phyloP scores from a whole-genome alignment of 2,888 invertebrate genomes.

The Microctonus hyperodae region DNA sequence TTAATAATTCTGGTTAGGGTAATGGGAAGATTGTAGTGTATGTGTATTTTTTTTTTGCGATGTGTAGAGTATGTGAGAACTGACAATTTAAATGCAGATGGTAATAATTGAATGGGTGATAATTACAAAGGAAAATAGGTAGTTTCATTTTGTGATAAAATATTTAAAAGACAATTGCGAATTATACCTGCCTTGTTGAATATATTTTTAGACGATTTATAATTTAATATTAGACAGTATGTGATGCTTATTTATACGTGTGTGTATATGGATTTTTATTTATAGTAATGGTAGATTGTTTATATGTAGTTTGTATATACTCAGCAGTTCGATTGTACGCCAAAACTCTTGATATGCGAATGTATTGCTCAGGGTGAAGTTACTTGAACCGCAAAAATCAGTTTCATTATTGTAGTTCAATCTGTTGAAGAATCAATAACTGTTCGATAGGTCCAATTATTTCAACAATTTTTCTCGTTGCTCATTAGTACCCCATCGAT shows the following conservation, averaged over 20 bases:
- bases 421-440: constrained; percentile 50
- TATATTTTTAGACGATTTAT: no score
- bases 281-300: background rate
- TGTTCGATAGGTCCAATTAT: constrained; percentile 50
- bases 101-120: no score
- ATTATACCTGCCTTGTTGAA: no score
- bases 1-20: no score
- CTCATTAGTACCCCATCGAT: constrained; percentile 26
- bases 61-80: no score
- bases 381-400: constrained; percentile 59
- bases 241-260: background rate
- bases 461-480: constrained; percentile 34
- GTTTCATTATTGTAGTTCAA: constrained; percentile 53
- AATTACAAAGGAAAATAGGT: no score
- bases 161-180: no score
- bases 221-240: background rate
- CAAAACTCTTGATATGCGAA: constrained; percentile 53
- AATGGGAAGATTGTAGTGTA: no score
- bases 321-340: constrained; percentile 55
- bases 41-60: no score
- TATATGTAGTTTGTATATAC: constrained; percentile 41
- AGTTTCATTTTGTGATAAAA: no score
- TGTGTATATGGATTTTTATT: background rate
- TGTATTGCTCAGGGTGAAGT: constrained; percentile 53
- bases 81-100: no score